phyloP scores from a whole-genome alignment of 2,113 vertebrate genomes.

The Guaruba guarouba region DNA sequence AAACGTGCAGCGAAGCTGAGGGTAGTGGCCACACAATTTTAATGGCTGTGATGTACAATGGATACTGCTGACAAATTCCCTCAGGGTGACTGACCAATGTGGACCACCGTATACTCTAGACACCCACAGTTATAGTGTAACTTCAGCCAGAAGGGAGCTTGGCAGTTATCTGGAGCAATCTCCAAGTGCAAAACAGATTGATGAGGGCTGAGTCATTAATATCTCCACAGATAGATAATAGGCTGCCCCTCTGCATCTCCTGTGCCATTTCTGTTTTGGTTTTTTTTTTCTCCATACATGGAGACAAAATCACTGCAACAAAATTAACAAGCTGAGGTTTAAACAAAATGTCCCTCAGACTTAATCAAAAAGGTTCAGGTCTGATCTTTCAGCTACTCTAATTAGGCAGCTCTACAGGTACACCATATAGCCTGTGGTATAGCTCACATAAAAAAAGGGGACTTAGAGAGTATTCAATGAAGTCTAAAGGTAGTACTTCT shows the following conservation, averaged over 20 bases:
- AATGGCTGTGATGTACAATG: fast-evolving
- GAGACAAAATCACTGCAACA: background rate
- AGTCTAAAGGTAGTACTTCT: background rate
- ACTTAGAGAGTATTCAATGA: background rate
- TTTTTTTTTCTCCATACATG: background rate
- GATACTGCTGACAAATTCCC: background rate
- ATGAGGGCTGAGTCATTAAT: background rate
- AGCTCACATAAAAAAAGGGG: background rate
- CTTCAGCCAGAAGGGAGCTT: background rate
- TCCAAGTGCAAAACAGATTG: background rate
- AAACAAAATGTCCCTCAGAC: background rate
- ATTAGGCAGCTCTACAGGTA: background rate
- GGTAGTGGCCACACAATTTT: fast-evolving
- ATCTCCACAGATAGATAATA: background rate
- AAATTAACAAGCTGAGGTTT: background rate
- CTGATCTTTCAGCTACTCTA: background rate
- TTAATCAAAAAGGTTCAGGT: background rate
- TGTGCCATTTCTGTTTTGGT: background rate
- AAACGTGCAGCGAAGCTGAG: background rate
- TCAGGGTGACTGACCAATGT: background rate
- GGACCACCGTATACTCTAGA: fast-evolving
- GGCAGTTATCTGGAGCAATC: background rate
- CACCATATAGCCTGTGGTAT: background rate
- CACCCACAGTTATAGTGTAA: background rate
- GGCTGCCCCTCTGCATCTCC: background rate